These are phyloP conservation scores for Zosterops pallidus DNA, from an alignment of 2,113 vertebrate species.

Conservation along the genomic window DNA sequence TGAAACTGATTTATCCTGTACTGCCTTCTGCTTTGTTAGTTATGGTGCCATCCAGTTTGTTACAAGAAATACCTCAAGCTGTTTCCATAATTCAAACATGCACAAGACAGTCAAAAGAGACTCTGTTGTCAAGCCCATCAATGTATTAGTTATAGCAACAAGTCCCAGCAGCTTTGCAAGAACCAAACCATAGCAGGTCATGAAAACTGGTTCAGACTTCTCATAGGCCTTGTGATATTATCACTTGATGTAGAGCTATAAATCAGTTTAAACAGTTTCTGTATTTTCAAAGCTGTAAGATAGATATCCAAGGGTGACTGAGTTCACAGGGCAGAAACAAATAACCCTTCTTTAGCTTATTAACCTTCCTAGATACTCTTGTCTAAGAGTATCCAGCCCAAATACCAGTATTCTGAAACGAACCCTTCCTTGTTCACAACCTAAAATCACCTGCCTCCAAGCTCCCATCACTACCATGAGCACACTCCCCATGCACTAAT, in stretches of 20 bases:
- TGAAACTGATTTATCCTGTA: neutral
- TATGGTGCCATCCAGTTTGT: neutral
- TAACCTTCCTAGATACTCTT: neutral
- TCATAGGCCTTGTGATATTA: neutral
- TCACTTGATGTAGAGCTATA: neutral
- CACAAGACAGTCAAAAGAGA: neutral
- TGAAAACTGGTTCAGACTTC: neutral
- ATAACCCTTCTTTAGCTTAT: neutral
- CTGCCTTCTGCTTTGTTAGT: neutral
- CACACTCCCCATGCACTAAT: neutral
- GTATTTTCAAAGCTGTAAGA: neutral
- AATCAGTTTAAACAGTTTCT: neutral
- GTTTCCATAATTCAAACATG: neutral
- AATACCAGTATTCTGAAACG: neutral
- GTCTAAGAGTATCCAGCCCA: neutral
- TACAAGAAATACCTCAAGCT: neutral
- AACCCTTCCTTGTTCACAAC: neutral
- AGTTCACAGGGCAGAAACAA: neutral
- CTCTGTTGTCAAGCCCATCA: neutral
- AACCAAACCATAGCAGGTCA: neutral
- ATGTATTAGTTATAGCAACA: neutral
- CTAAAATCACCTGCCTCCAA: neutral
- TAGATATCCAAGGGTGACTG: neutral
- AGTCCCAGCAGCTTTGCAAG: neutral
- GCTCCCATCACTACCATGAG: neutral